Evolutionary conservation across 2,888 invertebrate genomes (phyloP), one percentile per base, ranked within the genome.

Genomic region (Drosophila maculinotata): DNA sequence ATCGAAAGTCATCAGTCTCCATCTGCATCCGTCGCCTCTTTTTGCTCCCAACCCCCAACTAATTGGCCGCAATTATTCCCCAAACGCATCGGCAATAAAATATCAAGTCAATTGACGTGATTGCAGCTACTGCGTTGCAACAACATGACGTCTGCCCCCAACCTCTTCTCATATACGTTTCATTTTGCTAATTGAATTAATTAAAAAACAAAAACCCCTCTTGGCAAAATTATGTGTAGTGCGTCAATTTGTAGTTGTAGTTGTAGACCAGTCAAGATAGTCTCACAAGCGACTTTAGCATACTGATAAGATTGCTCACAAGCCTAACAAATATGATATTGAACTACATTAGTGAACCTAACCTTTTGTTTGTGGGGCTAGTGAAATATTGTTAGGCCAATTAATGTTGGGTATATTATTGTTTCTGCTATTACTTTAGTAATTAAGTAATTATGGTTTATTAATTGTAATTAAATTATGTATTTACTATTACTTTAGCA

Each of bases 181-280:
- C 17, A 53, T 69, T 69, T 73, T 44, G 53, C 62, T 68, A 85
- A 81, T 71, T 82, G 68, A 74, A 71, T 79, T 76, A 69, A 79
- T 82, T 71, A 49, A 33, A 12, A 23, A 4, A 39, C 17, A 25
- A 35, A 30, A 12, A 5, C 5, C 17, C n/a, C 30, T 25, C 10
- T 31, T 28, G 7, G 8, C 12, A 15, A 44, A n/a, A n/a, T n/a
- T n/a, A n/a, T n/a, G n/a, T 14, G 10, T 38, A 23, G 25, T 9
- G 20, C 10, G 41, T 23, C 20, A 26, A 23, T 17, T 51, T 23
- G 23, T 12, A 15, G 26, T 31, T 54, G 12, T 31, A 48, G 20
- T 8, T 53, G 36, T 28, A 15, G 15, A 15, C 12, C n/a, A 7
- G 8, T 53, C 14, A 8, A n/a, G 20, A 4, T 14, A 33, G 38